Percentiles rank a stretch among this genome's conserved stretches.
phyloP scores from a whole-genome alignment of 1,140 invertebrate species.

The Drosophila oshimai region DNA sequence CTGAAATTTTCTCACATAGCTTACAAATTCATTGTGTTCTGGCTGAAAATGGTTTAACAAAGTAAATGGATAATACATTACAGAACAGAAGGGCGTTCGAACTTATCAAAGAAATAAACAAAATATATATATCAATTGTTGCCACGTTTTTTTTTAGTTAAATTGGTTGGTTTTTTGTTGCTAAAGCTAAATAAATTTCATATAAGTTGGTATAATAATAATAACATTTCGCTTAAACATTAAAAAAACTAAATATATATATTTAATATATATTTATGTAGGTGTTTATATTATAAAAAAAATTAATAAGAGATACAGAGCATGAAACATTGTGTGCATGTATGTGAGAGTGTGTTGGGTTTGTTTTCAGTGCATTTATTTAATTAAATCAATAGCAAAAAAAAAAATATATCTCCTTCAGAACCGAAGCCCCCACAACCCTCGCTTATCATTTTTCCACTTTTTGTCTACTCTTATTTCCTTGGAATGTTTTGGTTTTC shows the following conservation, averaged over 20 bases:
- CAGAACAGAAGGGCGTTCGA: slow-evolving; percentile 31
- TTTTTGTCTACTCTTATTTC: slow-evolving; percentile 22
- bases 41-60: slow-evolving; percentile 31
- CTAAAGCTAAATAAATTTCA: slow-evolving; percentile 80
- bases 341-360: slow-evolving; percentile 7
- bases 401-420: neutral
- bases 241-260: slow-evolving; percentile 51
- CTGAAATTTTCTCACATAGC: slow-evolving; percentile 51
- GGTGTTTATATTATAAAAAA: slow-evolving; percentile 33
- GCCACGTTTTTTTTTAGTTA: slow-evolving; percentile 67
- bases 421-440: slow-evolving; percentile 13
- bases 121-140: slow-evolving; percentile 64
- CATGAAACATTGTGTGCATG: slow-evolving; percentile 50
- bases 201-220: slow-evolving; percentile 77
- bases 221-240: slow-evolving; percentile 74
- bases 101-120: slow-evolving; percentile 37
- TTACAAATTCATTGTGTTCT: slow-evolving; percentile 82
- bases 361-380: slow-evolving; percentile 52
- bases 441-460: neutral
- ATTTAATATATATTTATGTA: slow-evolving; percentile 22
- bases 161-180: slow-evolving; percentile 54
- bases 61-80: slow-evolving; percentile 33
- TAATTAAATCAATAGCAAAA: slow-evolving; percentile 28
- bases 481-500: slow-evolving; percentile 59
- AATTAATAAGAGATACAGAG: slow-evolving; percentile 65